These are phyloP conservation scores for Sinocyclocheilus maitianheensis DNA, from an alignment of 2,113 vertebrate species.

Conservation along the genomic window DNA sequence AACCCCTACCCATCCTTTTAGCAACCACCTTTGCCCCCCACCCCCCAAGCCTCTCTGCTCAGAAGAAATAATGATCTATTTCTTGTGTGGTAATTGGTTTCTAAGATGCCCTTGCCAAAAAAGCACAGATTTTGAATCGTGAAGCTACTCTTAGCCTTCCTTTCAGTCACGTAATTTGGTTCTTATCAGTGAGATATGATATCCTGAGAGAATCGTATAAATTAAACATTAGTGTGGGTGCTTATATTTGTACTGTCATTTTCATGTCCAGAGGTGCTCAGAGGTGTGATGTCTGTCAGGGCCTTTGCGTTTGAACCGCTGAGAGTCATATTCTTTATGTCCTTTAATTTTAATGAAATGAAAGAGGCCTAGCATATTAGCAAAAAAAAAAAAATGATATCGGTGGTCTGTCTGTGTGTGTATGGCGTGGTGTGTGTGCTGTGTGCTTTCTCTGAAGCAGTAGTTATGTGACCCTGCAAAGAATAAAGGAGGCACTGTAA, in stretches of 20 bases:
- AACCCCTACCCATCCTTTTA: conserved; percentile 72
- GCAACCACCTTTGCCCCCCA: conserved; percentile 71
- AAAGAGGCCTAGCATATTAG: neutral
- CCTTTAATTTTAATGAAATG: conserved; percentile 17
- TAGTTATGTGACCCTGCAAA: conserved; percentile 51
- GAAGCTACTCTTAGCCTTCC: conserved; percentile 60
- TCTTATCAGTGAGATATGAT: conserved; percentile 77
- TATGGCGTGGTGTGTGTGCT: conserved; percentile 1
- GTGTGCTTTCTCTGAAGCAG: conserved; percentile 30
- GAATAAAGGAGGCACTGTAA: conserved; percentile 50
- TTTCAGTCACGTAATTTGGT: conserved; percentile 77
- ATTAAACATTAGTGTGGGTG: conserved; percentile 72
- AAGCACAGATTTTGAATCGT: conserved; percentile 71
- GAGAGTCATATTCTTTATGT: conserved; percentile 5
- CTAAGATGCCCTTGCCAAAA: conserved; percentile 76
- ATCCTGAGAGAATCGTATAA: conserved; percentile 75
- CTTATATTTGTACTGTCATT: conserved; percentile 70
- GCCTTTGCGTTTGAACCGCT: conserved; percentile 31
- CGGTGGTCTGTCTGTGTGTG: neutral
- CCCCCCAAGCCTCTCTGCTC: conserved; percentile 65
- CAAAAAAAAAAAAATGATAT: neutral
- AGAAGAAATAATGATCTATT: conserved; percentile 82
- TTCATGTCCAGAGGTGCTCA: conserved; percentile 58
- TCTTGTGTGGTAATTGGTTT: conserved; percentile 84
- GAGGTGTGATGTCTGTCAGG: conserved; percentile 63